Conservation (phyloP, 1,140 invertebrate genomes). For the Agrilus planipennis region DNA sequence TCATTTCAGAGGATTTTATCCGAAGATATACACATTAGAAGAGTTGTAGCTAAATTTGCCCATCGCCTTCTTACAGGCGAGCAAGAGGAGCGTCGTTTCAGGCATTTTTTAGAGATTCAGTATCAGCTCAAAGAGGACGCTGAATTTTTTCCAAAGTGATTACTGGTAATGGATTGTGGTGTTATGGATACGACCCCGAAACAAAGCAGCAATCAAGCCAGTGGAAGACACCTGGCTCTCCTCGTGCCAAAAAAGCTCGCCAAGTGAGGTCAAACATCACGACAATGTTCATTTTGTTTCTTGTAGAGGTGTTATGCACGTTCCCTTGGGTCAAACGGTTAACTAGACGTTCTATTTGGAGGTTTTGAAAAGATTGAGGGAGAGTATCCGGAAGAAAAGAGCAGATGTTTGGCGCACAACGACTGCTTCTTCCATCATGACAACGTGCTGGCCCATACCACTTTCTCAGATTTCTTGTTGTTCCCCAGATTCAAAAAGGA, state of each 20-base stretch:
- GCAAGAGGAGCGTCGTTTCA: conserved; percentile 3
- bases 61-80: conserved; percentile 5
- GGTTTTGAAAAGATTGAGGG: neutral
- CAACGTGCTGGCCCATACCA: neutral
- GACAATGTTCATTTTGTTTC: conserved; percentile 13
- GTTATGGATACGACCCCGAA: conserved; percentile 17
- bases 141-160: conserved; percentile 10
- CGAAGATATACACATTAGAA: neutral
- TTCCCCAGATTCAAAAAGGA: neutral
- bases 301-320: conserved; percentile 9
- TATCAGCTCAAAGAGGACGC: conserved; percentile 9
- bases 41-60: conserved; percentile 7
- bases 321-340: conserved; percentile 1
- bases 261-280: conserved; percentile 12
- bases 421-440: conserved; percentile 3
- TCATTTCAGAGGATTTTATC: conserved; percentile 11
- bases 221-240: conserved; percentile 10
- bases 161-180: conserved; percentile 20
- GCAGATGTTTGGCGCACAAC: neutral
- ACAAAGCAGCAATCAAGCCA: conserved; percentile 16
- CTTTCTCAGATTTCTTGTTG: neutral
- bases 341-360: conserved; percentile 5
- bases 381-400: neutral
- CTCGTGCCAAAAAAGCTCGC: conserved; percentile 11
- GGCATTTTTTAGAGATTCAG: conserved; percentile 4